Conservation (phyloP, 2,888 invertebrate genomes). For the Galerucella calmariensis region DNA sequence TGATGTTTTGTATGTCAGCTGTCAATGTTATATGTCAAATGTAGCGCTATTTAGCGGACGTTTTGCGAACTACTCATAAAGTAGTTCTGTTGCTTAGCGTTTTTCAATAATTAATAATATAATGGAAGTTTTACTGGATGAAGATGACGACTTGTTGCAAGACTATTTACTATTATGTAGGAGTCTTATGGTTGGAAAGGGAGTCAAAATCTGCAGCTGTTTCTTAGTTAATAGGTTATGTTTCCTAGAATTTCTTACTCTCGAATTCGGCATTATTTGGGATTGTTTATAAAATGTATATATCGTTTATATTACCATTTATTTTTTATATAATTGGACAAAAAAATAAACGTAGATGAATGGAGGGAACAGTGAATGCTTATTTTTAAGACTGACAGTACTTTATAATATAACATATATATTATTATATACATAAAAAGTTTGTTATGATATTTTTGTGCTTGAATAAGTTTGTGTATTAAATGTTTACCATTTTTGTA, state of each 20-base stretch:
- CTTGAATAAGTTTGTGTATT: slow-evolving; percentile 14
- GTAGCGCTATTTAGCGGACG: no score
- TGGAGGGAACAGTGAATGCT: slow-evolving; percentile 16
- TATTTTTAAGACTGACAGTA: slow-evolving; percentile 22
- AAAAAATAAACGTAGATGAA: neutral
- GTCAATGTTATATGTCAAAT: no score
- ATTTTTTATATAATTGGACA: neutral
- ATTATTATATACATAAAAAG: neutral
- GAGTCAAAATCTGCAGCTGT: no score
- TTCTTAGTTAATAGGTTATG: no score
- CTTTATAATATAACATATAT: neutral
- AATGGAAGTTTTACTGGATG: no score
- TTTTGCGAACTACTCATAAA: no score
- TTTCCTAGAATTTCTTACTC: neutral
- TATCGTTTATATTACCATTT: neutral
- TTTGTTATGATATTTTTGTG: slow-evolving; percentile 13
- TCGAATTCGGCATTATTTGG: neutral
- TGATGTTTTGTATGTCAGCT: no score
- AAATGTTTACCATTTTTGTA: slow-evolving; percentile 17
- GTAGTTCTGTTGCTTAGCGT: no score
- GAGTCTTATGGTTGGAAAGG: no score
- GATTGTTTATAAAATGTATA: neutral
- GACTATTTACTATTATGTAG: no score
- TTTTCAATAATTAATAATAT: no score
- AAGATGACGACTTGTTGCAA: no score